Evolutionary conservation across 2,113 vertebrate species (phyloP).

Genomic region (Oreotrochilus melanogaster): DNA sequence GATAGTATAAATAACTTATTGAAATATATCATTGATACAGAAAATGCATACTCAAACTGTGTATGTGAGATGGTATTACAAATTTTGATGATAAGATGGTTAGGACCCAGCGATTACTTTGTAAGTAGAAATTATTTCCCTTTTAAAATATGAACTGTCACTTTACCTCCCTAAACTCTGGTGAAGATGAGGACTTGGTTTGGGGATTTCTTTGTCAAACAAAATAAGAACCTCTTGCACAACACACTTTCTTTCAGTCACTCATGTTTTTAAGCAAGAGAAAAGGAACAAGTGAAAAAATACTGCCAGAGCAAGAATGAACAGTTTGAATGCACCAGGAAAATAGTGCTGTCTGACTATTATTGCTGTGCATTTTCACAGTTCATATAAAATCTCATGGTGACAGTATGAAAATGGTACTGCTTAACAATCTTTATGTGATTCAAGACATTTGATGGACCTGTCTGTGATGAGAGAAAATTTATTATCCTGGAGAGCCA

Average conservation of each 20-base stretch:
- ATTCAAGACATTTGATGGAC: neutral
- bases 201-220: neutral
- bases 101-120: neutral
- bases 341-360: neutral
- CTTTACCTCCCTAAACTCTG: neutral
- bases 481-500: neutral
- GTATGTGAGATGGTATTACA: neutral
- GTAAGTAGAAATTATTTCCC: neutral
- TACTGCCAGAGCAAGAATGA: neutral
- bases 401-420: neutral
- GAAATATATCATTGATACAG: neutral
- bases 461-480: neutral
- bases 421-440: neutral
- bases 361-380: neutral
- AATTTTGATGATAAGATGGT: neutral
- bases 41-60: neutral
- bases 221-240: neutral
- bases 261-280: neutral
- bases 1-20: neutral
- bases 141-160: neutral
- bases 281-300: neutral
- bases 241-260: neutral
- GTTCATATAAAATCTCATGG: neutral
- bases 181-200: neutral
- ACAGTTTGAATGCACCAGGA: neutral